Evolutionary conservation across 2,797 vertebrate species (phyloP).

Genomic region (Silurus lanzhouensis): DNA sequence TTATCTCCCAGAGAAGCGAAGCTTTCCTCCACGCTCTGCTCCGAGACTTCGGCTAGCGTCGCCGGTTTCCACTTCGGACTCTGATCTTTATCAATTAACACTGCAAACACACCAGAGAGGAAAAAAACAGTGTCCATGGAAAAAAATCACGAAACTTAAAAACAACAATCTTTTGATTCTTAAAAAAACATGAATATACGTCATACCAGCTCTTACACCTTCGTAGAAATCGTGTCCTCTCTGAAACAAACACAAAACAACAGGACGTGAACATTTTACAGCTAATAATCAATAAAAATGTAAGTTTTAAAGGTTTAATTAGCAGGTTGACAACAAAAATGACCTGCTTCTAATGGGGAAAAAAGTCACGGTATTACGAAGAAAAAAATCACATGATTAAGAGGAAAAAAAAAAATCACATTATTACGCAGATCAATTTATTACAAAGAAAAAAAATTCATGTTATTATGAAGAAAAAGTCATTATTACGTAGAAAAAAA

Average conservation of each 20-base stretch:
- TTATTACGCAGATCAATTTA: too few relatives aligned
- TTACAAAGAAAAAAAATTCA: not conserved
- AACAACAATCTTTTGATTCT: not conserved
- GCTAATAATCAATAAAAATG: not conserved
- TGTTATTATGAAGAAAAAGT: not conserved
- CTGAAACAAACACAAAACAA: conserved; percentile 68
- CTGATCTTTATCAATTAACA: conserved; percentile 84
- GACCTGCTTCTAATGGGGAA: not conserved
- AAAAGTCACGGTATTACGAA: not conserved
- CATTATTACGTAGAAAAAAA: not conserved
- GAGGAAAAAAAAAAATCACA: not conserved
- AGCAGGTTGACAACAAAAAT: not conserved
- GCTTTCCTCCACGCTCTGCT: conserved; percentile 73
- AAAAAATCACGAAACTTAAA: not conserved
- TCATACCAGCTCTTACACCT: conserved; percentile 81
- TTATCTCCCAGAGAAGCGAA: conserved; percentile 76
- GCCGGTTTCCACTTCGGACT: conserved; percentile 80
- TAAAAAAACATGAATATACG: not conserved
- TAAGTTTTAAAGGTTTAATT: not conserved
- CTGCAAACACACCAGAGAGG: conserved; percentile 63
- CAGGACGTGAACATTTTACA: not conserved
- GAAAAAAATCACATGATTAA: not conserved
- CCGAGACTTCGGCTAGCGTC: conserved; percentile 75
- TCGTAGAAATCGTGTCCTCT: conserved; percentile 82
- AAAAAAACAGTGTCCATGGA: not conserved